Evolutionary conservation across 2,113 vertebrate species (phyloP).

Genomic region (human (Homo sapiens)): GRCh38 chr6:111875001-111875500

Average conservation of each 20-base stretch:
- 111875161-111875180: background rate
- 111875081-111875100: background rate
- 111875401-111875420: background rate
- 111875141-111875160: background rate
- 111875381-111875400: constrained; percentile 19
- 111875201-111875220: background rate
- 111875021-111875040: background rate
- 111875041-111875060: background rate
- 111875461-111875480: constrained; percentile 31
- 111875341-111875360: background rate
- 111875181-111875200: background rate
- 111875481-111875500: background rate
- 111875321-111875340: background rate
- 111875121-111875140: background rate
- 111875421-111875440: background rate
- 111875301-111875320: background rate
- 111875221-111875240: background rate
- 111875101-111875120: background rate
- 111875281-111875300: background rate
- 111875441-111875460: constrained; percentile 11
- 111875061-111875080: background rate
- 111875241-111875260: background rate
- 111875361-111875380: background rate
- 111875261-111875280: background rate
- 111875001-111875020: background rate